Evolutionary conservation across 2,113 vertebrate species (phyloP).

Genomic region (Nanger granti): DNA sequence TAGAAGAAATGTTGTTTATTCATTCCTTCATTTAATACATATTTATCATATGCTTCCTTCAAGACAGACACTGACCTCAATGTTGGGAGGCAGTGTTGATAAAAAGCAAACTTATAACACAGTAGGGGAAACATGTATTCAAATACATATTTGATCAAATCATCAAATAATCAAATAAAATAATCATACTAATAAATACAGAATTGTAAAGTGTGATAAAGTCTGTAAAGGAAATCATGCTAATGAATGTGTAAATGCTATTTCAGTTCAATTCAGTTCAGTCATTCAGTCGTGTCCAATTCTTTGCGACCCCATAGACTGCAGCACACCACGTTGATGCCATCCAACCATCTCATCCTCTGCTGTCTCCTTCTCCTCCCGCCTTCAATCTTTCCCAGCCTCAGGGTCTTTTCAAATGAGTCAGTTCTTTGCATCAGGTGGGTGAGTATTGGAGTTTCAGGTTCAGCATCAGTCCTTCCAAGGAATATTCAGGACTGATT

Average conservation of each 20-base stretch:
- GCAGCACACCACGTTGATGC: background rate
- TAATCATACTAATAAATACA: conserved; percentile 19
- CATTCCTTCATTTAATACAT: background rate
- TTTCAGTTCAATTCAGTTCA: background rate
- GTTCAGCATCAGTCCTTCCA: background rate
- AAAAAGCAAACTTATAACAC: background rate
- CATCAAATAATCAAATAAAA: background rate
- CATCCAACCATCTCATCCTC: background rate
- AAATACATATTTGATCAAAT: no score
- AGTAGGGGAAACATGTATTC: background rate
- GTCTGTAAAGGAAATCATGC: background rate
- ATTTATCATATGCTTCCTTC: background rate
- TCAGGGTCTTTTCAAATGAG: background rate
- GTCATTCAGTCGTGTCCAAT: background rate
- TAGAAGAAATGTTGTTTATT: background rate
- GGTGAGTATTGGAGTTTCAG: background rate
- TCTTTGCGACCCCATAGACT: background rate
- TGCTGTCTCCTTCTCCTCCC: rapidly evolving
- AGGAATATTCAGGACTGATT: background rate
- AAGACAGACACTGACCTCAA: background rate
- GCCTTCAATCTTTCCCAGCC: background rate
- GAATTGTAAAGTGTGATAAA: background rate
- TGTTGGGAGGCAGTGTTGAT: background rate
- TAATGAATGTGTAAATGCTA: background rate
- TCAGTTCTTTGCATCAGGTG: background rate